phyloP scores from a whole-genome alignment of 2,797 vertebrate genomes.

The Heteromormyrus szaboi region DNA sequence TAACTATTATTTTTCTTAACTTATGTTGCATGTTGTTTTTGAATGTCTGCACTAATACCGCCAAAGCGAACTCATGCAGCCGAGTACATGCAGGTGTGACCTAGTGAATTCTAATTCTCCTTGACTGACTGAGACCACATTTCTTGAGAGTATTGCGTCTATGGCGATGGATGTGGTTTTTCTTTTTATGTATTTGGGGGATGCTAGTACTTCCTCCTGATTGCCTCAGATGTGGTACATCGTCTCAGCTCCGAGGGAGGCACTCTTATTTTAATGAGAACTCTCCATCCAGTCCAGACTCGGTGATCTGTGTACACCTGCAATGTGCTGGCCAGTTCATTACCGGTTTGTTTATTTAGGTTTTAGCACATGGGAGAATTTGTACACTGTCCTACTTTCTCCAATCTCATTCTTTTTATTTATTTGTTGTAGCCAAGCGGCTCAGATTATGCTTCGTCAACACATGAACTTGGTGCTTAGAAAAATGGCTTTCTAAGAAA shows the following conservation, averaged over 20 bases:
- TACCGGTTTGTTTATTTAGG: not conserved
- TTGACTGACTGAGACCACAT: not conserved
- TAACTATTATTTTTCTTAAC: not conserved
- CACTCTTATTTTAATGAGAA: not conserved
- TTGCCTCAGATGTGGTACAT: not conserved
- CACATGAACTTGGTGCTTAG: not conserved
- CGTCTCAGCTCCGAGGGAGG: not conserved
- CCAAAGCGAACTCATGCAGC: no score
- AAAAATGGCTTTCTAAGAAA: not conserved
- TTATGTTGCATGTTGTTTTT: not conserved
- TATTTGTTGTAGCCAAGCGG: not conserved
- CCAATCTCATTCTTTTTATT: not conserved
- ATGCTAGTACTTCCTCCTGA: not conserved
- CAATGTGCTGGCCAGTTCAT: not conserved
- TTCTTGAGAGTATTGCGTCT: not conserved
- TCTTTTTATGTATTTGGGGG: not conserved
- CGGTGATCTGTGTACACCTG: not conserved
- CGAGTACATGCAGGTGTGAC: not conserved
- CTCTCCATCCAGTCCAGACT: not conserved
- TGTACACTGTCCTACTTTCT: not conserved
- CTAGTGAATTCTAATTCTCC: not conserved
- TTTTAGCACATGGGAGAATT: not conserved
- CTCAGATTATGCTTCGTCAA: not conserved
- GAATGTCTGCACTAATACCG: not conserved
- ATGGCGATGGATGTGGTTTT: not conserved